These are phyloP conservation scores for Parauchenoglanis ngamensis DNA, from an alignment of 2,797 vertebrate genomes.

Conservation along the genomic window DNA sequence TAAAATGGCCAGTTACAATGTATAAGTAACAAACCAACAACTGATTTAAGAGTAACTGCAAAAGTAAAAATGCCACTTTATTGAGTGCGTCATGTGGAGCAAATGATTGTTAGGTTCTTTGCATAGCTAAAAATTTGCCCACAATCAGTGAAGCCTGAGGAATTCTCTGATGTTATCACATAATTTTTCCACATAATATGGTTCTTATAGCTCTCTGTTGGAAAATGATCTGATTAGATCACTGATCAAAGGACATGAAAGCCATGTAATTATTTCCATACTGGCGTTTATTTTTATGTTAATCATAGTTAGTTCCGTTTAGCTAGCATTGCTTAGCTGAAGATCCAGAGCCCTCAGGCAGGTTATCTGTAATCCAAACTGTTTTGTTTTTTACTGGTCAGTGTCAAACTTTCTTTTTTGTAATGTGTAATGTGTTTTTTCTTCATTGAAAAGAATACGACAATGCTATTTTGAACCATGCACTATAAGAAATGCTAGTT, in stretches of 20 bases:
- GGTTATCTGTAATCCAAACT: not conserved
- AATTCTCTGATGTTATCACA: constrained; percentile 30
- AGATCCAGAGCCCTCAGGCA: not conserved
- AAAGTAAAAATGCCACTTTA: not conserved
- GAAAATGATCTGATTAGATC: constrained; percentile 32
- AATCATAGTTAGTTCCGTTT: constrained; percentile 9
- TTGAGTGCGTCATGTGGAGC: not conserved
- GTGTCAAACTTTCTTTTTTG: not conserved
- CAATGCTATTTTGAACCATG: not conserved
- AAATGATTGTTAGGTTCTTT: constrained; percentile 36
- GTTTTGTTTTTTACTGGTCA: not conserved
- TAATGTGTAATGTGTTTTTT: not conserved
- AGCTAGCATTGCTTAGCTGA: not conserved
- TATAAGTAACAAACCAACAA: not conserved
- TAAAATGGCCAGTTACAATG: not conserved
- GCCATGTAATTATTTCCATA: constrained; percentile 44
- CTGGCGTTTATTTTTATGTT: constrained; percentile 5
- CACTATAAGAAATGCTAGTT: not conserved
- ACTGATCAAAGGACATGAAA: constrained; percentile 46
- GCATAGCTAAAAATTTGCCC: constrained; percentile 44
- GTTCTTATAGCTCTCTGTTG: constrained; percentile 40
- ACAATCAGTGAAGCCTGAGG: constrained; percentile 38
- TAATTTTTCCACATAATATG: constrained; percentile 46
- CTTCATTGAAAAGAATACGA: not conserved
- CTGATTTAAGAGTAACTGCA: not conserved